Base-by-base conservation (phyloP, 2,888 invertebrate genomes). In the Temnothorax rugatulus region DNA sequence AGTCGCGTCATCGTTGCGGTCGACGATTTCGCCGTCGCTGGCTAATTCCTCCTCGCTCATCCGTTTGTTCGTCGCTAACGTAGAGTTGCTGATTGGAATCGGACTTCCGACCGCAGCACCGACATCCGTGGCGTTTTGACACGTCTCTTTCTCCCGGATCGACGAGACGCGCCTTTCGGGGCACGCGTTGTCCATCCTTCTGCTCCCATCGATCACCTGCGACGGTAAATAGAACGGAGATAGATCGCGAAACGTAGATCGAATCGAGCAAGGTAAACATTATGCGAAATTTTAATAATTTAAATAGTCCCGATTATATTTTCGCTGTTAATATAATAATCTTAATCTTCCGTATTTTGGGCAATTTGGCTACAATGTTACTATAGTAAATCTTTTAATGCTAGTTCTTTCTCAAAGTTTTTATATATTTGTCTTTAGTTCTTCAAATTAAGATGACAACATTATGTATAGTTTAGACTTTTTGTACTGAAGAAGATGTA, bases 151-250 rank as follows among this genome's bases (percentile, higher is more conserved):
- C 9, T 90, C 84, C 8, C 73, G 84, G 9, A 84, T 57, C 13
- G 88, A 87, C 15, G 84, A 57, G 2, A 66, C 84, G 3, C 86
- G 84, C 3, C 77, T 63, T 2, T 69, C 38, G 0, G 85, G 11
- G 0, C 71, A 34, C 9, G 66, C 47, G 21, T 57, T 64, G 21
- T 59, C 85, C 18, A 64, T 59, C 52, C 44, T 86, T 34, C 54
- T 73, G 11, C 8, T 73, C 15, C 75, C 71, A 54, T 88, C 90
- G 41, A 89, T 86, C 15, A 87, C 90, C 90, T 90, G 85, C 3
- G 64, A 63, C 57, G 9, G 29, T 29, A 29, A 77, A 50, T 38
- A 18, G 2, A 74, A 74, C 29, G 5, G 2, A 41, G n/a, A 50
- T 38, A 63, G 15, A 59, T 11, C 9, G 21, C 18, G 15, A 68